phyloP scores from a whole-genome alignment of 2,797 vertebrate species.

The Luscinia luscinia region DNA sequence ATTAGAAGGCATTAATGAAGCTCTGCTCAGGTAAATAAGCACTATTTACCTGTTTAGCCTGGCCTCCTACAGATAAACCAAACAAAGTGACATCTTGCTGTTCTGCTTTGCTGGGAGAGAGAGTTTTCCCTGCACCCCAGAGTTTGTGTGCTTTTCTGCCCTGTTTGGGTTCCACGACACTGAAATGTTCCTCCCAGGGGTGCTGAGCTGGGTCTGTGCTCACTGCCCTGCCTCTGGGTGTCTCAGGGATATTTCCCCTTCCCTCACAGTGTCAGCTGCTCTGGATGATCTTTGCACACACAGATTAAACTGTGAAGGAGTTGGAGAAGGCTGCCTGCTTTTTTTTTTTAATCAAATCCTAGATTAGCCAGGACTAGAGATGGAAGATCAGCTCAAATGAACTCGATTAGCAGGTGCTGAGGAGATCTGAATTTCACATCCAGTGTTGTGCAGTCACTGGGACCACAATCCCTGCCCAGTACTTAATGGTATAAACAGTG shows the following conservation, averaged over 20 bases:
- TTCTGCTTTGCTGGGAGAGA: not conserved
- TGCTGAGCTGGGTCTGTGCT: not conserved
- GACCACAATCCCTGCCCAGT: conserved; percentile 52
- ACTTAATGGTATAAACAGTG: conserved; percentile 65
- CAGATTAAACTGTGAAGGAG: not conserved
- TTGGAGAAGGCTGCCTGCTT: not conserved
- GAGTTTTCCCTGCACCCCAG: not conserved
- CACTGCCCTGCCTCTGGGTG: not conserved
- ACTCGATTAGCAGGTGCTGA: conserved; percentile 21
- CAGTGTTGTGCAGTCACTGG: not conserved
- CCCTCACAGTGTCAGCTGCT: not conserved
- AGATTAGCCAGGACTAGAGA: conserved; percentile 47
- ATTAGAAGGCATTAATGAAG: not conserved
- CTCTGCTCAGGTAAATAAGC: not conserved
- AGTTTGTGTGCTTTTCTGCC: not conserved
- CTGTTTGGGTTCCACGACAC: not conserved
- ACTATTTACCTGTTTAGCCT: not conserved
- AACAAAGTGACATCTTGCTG: not conserved
- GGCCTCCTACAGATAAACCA: not conserved
- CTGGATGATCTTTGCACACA: not conserved
- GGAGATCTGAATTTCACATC: conserved; percentile 23
- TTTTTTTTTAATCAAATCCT: conserved; percentile 8
- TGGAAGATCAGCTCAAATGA: conserved; percentile 40
- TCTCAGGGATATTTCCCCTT: not conserved
- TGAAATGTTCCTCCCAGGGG: rapidly evolving